phyloP scores from a whole-genome alignment of 2,113 vertebrate genomes.

The Chaetura pelagica region DNA sequence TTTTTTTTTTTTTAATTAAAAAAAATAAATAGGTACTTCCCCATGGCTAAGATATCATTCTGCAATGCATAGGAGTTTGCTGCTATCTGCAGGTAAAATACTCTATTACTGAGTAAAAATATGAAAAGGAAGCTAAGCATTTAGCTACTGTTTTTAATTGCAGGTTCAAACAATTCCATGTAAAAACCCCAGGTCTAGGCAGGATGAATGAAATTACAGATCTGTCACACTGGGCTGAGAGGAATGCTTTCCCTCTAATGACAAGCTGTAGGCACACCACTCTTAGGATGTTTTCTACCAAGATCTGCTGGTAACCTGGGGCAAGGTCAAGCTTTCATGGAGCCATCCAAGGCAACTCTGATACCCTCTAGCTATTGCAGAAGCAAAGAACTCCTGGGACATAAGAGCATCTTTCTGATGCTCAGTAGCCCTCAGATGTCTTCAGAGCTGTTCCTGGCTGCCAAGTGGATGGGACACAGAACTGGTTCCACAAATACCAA shows the following conservation, averaged over 20 bases:
- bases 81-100: slow-evolving; percentile 73
- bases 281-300: neutral
- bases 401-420: neutral
- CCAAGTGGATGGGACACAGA: neutral
- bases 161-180: neutral
- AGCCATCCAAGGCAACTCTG: neutral
- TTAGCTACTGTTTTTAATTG: slow-evolving; percentile 6
- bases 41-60: neutral
- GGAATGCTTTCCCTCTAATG: neutral
- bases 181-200: neutral
- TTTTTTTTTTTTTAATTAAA: neutral
- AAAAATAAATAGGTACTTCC: neutral
- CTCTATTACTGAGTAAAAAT: slow-evolving; percentile 32
- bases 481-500: neutral
- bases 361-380: neutral
- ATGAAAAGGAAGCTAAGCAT: neutral
- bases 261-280: neutral
- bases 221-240: neutral
- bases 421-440: neutral
- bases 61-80: slow-evolving; percentile 56
- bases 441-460: neutral
- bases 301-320: neutral
- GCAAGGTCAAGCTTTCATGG: neutral
- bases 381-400: neutral
- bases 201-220: neutral